Conservation (phyloP, 2,113 vertebrate species). For the Bambusicola thoracicus region DNA sequence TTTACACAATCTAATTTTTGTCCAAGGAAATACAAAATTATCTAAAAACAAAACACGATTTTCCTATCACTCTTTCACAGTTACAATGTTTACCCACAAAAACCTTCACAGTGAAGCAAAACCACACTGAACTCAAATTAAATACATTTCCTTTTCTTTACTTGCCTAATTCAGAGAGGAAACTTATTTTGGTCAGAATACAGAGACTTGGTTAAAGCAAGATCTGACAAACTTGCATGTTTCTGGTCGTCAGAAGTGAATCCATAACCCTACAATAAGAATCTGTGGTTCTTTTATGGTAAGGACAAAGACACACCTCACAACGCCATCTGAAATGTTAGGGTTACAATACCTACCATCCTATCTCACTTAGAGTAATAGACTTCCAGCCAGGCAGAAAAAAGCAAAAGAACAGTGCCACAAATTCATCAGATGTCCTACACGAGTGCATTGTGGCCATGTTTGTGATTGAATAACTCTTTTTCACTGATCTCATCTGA, state of each 20-base stretch:
- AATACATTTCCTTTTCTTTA: not conserved
- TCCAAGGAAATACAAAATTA: not conserved
- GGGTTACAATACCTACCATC: not conserved
- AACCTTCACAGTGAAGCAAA: not conserved
- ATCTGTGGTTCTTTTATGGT: not conserved
- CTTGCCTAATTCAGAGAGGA: not conserved
- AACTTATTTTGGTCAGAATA: not conserved
- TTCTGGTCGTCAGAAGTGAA: not conserved
- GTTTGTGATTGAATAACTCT: not conserved
- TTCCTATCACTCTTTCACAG: not conserved
- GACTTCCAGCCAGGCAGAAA: not conserved
- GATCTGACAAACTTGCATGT: not conserved
- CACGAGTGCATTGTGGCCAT: not conserved
- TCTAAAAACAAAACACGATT: not conserved
- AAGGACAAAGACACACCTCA: not conserved
- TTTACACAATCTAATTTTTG: not conserved
- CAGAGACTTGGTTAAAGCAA: not conserved
- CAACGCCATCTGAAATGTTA: fast-evolving
- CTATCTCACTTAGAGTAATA: not conserved
- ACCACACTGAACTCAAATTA: not conserved
- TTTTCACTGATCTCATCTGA: not conserved
- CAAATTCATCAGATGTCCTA: not conserved
- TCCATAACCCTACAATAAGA: not conserved
- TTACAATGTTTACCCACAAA: not conserved
- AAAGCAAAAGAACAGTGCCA: not conserved